Evolutionary conservation across 2,888 invertebrate genomes (phyloP).

Genomic region (Melanchra persicariae): DNA sequence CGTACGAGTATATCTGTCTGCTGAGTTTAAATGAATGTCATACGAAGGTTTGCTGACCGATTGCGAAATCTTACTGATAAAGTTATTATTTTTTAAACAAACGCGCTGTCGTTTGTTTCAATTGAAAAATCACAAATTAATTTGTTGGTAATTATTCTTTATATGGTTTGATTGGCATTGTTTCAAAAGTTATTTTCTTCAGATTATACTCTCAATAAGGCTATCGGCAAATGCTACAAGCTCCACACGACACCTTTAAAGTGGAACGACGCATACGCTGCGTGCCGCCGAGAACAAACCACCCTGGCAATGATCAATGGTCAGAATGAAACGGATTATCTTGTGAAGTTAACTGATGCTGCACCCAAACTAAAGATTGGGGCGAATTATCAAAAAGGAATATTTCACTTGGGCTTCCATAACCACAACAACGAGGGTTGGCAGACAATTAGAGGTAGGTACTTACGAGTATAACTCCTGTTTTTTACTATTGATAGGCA

Average conservation of each 20-base stretch:
- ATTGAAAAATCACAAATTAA: too few species aligned
- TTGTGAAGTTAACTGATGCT: slow-evolving; percentile 19
- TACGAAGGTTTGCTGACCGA: too few species aligned
- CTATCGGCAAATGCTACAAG: slow-evolving; percentile 65
- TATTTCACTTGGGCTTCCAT: slow-evolving; percentile 70
- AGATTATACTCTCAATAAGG: slow-evolving; percentile 75
- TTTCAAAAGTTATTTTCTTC: slow-evolving; percentile 23
- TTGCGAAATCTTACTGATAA: too few species aligned
- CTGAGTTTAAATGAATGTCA: too few species aligned
- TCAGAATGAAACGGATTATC: slow-evolving; percentile 33
- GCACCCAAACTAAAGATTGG: neutral
- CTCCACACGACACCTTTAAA: slow-evolving; percentile 6
- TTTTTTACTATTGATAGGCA: too few species aligned
- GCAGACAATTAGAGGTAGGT: slow-evolving; percentile 74
- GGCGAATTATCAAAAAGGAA: slow-evolving; percentile 24
- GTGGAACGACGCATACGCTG: slow-evolving; percentile 72
- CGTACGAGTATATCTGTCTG: too few species aligned
- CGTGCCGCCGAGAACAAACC: slow-evolving; percentile 67
- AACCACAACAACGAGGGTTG: slow-evolving; percentile 65
- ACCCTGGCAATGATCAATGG: slow-evolving; percentile 74
- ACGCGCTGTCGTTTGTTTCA: too few species aligned
- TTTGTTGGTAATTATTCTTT: too few species aligned
- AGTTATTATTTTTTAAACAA: too few species aligned
- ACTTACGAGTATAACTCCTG: neutral
- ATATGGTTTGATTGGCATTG: too few species aligned